Evolutionary conservation across 1,140 invertebrate genomes (phyloP).

Genomic region (Hydropsyche tenuis): DNA sequence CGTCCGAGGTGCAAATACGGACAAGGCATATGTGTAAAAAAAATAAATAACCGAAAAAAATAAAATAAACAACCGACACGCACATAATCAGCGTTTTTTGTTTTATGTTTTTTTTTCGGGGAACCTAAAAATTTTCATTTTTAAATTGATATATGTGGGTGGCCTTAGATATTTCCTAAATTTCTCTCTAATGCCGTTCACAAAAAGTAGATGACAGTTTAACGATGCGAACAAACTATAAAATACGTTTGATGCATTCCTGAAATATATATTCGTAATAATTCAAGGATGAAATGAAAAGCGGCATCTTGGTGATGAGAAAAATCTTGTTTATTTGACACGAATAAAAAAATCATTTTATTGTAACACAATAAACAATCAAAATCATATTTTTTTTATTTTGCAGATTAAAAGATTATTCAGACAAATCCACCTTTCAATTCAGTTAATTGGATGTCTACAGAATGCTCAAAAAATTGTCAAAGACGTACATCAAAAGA

Average conservation of each 20-base stretch:
- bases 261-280: background rate
- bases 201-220: slow-evolving; percentile 29
- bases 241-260: background rate
- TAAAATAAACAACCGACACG: slow-evolving; percentile 3
- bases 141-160: slow-evolving; percentile 38
- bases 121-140: background rate
- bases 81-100: slow-evolving; percentile 1
- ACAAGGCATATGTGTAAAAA: background rate
- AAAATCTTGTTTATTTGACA: too few species aligned
- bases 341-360: too few species aligned
- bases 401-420: too few species aligned
- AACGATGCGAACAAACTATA: slow-evolving; percentile 12
- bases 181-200: slow-evolving; percentile 19
- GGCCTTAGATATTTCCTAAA: slow-evolving; percentile 24
- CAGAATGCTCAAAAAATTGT: background rate
- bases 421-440: too few species aligned
- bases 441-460: too few species aligned
- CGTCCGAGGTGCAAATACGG: slow-evolving; percentile 20
- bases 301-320: too few species aligned
- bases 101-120: slow-evolving; percentile 12
- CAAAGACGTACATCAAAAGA: slow-evolving; percentile 4
- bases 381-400: too few species aligned
- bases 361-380: too few species aligned
- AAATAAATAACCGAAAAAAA: background rate
- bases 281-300: too few species aligned